Conservation (phyloP, 2,113 vertebrate genomes). For the Argyrosomus japonicus region DNA sequence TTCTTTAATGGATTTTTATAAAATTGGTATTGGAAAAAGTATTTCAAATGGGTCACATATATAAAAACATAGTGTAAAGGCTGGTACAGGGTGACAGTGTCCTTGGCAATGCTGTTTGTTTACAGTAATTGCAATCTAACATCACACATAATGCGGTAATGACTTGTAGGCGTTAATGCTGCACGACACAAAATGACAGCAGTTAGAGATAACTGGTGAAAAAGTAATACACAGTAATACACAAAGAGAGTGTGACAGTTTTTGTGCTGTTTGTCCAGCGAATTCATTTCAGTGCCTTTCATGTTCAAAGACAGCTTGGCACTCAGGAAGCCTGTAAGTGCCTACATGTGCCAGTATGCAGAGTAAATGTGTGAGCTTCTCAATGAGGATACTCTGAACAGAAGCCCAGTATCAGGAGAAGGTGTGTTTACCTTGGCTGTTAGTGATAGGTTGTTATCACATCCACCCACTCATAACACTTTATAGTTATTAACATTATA, state of each 20-base stretch:
- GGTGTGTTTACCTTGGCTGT: slow-evolving; percentile 10
- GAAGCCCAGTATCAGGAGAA: not conserved
- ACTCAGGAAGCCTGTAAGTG: not conserved
- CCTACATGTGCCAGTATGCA: not conserved
- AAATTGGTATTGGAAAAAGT: too few species aligned
- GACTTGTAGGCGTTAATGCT: not conserved
- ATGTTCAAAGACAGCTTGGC: slow-evolving; percentile 5
- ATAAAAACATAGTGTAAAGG: too few species aligned
- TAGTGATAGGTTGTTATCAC: slow-evolving; percentile 7
- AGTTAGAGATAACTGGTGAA: not conserved
- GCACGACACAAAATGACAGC: not conserved
- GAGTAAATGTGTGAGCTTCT: not conserved
- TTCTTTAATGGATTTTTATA: too few species aligned
- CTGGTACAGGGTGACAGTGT: not conserved
- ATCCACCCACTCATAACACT: slow-evolving; percentile 15
- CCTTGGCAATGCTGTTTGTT: slow-evolving; percentile 1
- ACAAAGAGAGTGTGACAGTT: not conserved
- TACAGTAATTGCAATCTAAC: not conserved
- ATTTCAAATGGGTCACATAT: too few species aligned
- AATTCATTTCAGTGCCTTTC: not conserved
- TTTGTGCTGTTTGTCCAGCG: not conserved
- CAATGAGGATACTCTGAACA: not conserved
- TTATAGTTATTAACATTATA: not conserved
- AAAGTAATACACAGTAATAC: not conserved
- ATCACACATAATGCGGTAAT: not conserved